A percentile compares a stretch with the other conserved stretches of the same genome.
phyloP scores from a whole-genome alignment of 2,113 vertebrate genomes.

The Ictidomys tridecemlineatus region DNA sequence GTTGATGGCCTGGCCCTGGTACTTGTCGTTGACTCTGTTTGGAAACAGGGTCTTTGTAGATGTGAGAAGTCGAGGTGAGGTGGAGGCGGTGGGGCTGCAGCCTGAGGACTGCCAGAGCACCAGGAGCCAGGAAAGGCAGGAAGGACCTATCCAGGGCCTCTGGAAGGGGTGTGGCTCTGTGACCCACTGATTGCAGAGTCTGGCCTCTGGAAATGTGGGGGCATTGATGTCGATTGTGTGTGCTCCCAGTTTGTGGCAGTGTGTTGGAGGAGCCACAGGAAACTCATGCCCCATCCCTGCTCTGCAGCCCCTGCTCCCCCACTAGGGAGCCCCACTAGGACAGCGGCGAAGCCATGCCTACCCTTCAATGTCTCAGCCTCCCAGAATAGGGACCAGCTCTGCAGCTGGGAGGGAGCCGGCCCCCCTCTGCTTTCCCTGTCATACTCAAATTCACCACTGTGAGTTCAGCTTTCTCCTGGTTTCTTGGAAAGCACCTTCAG shows the following conservation, averaged over 20 bases:
- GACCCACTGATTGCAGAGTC: accelerated
- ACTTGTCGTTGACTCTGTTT: not conserved
- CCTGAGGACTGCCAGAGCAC: not conserved
- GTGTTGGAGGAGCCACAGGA: not conserved
- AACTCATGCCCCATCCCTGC: not conserved
- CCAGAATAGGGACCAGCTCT: not conserved
- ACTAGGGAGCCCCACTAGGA: not conserved
- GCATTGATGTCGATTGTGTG: too few relatives aligned
- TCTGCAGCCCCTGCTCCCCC: too few relatives aligned
- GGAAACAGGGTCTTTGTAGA: not conserved
- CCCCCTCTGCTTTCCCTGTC: constrained; percentile 77
- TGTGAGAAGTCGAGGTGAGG: not conserved
- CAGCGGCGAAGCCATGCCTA: not conserved
- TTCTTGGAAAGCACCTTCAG: constrained; percentile 89
- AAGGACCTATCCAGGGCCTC: too few relatives aligned
- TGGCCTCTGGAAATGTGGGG: not conserved
- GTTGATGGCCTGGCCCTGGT: accelerated
- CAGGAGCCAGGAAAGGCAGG: not conserved
- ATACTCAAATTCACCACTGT: constrained; percentile 84
- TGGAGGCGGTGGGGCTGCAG: accelerated
- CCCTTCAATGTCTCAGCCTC: not conserved
- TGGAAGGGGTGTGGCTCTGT: not conserved
- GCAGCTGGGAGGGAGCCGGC: constrained; percentile 43
- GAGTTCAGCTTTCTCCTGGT: constrained; percentile 75
- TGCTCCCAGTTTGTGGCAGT: not conserved